phyloP scores from a whole-genome alignment of 2,888 invertebrate genomes.

The Zonitis immaculata region DNA sequence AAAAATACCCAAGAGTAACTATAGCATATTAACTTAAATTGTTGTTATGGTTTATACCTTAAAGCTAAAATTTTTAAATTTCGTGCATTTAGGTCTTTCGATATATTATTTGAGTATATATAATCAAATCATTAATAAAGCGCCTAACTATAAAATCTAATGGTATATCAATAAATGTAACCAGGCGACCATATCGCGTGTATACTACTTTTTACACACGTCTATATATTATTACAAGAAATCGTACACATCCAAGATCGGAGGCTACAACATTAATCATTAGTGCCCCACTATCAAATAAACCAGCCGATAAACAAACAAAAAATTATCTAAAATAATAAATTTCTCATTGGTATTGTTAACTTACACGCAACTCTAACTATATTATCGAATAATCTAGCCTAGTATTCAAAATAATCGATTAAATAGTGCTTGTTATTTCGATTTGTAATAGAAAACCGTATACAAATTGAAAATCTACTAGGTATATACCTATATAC shows the following conservation, averaged over 20 bases:
- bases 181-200: constrained; percentile 19
- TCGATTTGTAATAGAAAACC: neutral
- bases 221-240: neutral
- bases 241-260: constrained; percentile 7
- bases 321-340: neutral
- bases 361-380: neutral
- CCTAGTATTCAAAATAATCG: neutral
- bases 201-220: constrained; percentile 12
- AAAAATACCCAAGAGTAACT: constrained; percentile 30
- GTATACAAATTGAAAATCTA: neutral
- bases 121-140: constrained; percentile 26
- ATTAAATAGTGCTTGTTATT: neutral
- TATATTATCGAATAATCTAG: neutral
- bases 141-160: constrained; percentile 23
- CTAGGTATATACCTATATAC: too few species aligned
- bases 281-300: constrained; percentile 7
- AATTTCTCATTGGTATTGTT: neutral
- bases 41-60: constrained; percentile 27
- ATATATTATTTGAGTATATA: constrained; percentile 30
- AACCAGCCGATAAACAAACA: neutral
- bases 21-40: constrained; percentile 33
- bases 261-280: constrained; percentile 16
- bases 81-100: constrained; percentile 29
- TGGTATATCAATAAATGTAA: constrained; percentile 28
- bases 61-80: constrained; percentile 34